Conservation (phyloP, 2,888 invertebrate species). For the Hirtodrosophila histrioides region DNA sequence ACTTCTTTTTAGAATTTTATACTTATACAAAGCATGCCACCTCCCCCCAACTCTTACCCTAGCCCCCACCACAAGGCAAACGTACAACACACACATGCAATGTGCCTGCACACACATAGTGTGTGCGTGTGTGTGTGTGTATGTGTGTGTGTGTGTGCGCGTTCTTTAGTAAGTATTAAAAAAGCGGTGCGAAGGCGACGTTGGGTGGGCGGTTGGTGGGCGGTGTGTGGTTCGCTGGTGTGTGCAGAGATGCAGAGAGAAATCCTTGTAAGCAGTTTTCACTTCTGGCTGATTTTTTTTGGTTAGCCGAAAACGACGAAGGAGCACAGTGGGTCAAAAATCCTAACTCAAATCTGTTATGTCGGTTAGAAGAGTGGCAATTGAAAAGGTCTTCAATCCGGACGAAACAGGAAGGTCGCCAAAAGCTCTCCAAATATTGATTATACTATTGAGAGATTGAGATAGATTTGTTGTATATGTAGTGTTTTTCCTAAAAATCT, state of each 20-base stretch:
- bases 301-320: slow-evolving; percentile 47
- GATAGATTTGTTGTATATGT: too few relatives aligned
- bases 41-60: neutral
- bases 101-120: too few relatives aligned
- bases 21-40: slow-evolving; percentile 57
- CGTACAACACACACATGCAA: slow-evolving; percentile 2
- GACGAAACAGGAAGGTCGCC: too few relatives aligned
- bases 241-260: slow-evolving; percentile 46
- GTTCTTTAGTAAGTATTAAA: slow-evolving; percentile 58
- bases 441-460: too few relatives aligned
- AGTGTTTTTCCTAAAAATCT: too few relatives aligned
- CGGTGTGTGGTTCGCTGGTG: neutral
- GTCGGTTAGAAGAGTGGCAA: too few relatives aligned
- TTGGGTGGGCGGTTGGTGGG: neutral
- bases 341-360: too few relatives aligned
- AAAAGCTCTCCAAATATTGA: too few relatives aligned
- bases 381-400: too few relatives aligned
- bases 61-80: slow-evolving; percentile 12
- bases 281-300: slow-evolving; percentile 59
- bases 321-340: neutral
- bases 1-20: slow-evolving; percentile 77
- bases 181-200: slow-evolving; percentile 32
- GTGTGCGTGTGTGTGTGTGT: too few relatives aligned
- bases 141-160: slow-evolving; percentile 29
- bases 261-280: slow-evolving; percentile 81